phyloP scores from a whole-genome alignment of 2,113 vertebrate genomes.

The Myotis brandtii region DNA sequence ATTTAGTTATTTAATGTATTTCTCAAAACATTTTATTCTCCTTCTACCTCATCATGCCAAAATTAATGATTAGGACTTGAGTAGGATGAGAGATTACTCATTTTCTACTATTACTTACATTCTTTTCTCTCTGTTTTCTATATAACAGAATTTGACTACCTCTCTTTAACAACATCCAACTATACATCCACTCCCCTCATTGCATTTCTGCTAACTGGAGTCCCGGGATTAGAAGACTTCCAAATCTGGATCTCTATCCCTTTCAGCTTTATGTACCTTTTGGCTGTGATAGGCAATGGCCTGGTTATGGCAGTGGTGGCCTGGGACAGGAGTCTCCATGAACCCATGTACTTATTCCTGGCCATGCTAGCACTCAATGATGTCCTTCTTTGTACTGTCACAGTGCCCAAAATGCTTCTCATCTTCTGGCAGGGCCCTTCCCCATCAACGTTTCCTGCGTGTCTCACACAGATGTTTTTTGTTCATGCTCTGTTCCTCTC shows the following conservation, averaged over 20 bases:
- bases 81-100: neutral
- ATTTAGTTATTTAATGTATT: neutral
- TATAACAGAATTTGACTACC: neutral
- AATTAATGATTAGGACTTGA: neutral
- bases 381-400: constrained; percentile 70
- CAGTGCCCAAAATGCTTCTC: constrained; percentile 60
- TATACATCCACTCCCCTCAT: neutral
- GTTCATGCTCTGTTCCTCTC: constrained; percentile 72
- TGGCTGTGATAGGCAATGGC: constrained; percentile 69
- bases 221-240: constrained; percentile 69
- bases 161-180: neutral
- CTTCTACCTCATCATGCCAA: neutral
- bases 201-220: constrained; percentile 68
- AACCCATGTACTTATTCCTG: constrained; percentile 73
- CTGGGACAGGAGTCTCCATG: constrained; percentile 61
- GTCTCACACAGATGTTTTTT: constrained; percentile 76
- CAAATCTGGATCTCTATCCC: constrained; percentile 74
- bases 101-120: neutral
- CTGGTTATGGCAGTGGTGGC: constrained; percentile 50
- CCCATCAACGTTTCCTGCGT: neutral
- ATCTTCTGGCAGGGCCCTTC: constrained; percentile 64
- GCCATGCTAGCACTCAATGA: constrained; percentile 69
- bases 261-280: constrained; percentile 69
- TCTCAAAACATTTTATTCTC: neutral
- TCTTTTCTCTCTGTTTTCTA: neutral